Evolutionary conservation across 1,140 invertebrate species (phyloP).

Genomic region (Drosophila sucinea): DNA sequence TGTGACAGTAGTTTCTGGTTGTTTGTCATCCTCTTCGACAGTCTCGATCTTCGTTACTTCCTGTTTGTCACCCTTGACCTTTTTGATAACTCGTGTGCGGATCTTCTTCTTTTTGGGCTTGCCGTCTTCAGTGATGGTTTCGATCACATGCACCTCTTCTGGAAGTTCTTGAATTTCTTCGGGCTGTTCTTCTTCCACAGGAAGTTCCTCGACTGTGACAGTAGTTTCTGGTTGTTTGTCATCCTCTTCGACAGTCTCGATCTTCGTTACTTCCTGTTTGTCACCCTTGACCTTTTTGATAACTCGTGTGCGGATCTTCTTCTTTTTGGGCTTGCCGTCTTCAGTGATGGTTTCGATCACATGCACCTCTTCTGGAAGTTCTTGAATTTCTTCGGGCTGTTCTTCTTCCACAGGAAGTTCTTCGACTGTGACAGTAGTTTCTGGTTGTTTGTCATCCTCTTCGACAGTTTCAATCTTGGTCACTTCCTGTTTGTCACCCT

Average conservation of each 20-base stretch:
- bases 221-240: background rate
- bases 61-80: slow-evolving; percentile 7
- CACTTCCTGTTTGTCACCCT: slow-evolving; percentile 9
- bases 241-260: slow-evolving; percentile 5
- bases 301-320: slow-evolving; percentile 11
- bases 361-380: background rate
- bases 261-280: slow-evolving; percentile 13
- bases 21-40: slow-evolving; percentile 1
- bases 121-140: background rate
- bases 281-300: slow-evolving; percentile 11
- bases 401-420: background rate
- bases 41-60: slow-evolving; percentile 13
- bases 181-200: background rate
- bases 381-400: background rate
- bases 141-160: background rate
- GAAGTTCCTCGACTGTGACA: background rate
- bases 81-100: slow-evolving; percentile 3
- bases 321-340: slow-evolving; percentile 4
- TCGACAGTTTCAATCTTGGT: slow-evolving; percentile 8
- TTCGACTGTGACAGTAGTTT: slow-evolving; percentile 5
- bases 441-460: slow-evolving; percentile 1
- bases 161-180: slow-evolving; percentile 9
- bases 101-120: slow-evolving; percentile 4
- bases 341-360: background rate
- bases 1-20: background rate